Percentiles rank a stretch among this genome's conserved stretches.
phyloP scores from a whole-genome alignment of 1,140 invertebrate genomes.

The Macrobrachium rosenbergii region DNA sequence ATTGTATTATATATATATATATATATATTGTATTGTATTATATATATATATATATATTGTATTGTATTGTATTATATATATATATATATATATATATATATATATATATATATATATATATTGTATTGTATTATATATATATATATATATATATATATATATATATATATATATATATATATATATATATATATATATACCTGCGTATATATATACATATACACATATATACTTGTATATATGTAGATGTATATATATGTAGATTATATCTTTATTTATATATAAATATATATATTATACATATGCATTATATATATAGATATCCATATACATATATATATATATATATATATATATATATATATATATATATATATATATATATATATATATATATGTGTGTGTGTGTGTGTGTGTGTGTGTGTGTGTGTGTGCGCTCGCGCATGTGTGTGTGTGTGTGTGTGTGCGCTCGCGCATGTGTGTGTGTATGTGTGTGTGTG shows the following conservation, averaged over 20 bases:
- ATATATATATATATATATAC: too few relatives aligned
- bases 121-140: too few relatives aligned
- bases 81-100: too few relatives aligned
- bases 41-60: too few relatives aligned
- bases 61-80: too few relatives aligned
- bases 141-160: too few relatives aligned
- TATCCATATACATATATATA: neutral
- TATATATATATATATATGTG: neutral
- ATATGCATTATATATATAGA: neutral
- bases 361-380: neutral
- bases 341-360: constrained; percentile 17
- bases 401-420: neutral
- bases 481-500: neutral
- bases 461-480: neutral
- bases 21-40: too few relatives aligned
- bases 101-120: too few relatives aligned
- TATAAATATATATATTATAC: neutral
- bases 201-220: too few relatives aligned
- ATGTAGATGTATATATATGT: neutral
- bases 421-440: neutral
- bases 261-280: neutral
- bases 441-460: neutral
- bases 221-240: too few relatives aligned
- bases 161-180: too few relatives aligned
- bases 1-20: too few relatives aligned